A percentile compares a stretch with the other conserved stretches of the same genome.
Conservation (phyloP, 2,888 invertebrate species). For the Zaprionus obscuricornis region DNA sequence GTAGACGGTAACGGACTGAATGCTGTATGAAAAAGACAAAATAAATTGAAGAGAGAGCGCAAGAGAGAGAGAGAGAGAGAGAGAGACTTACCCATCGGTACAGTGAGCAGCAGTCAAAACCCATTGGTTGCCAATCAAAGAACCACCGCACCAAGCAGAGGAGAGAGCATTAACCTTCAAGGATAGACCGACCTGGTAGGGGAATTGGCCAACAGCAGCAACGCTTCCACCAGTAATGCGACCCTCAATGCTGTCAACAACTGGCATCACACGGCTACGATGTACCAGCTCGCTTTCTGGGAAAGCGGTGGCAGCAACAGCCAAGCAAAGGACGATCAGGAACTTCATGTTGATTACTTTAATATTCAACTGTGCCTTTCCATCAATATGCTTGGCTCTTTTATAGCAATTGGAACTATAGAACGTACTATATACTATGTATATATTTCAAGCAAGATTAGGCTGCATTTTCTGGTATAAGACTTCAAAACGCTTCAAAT, state of each 20-base stretch:
- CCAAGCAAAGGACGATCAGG: conserved; percentile 67
- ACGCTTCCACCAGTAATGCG: conserved; percentile 76
- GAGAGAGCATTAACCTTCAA: conserved; percentile 42
- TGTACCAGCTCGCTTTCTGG: conserved; percentile 43
- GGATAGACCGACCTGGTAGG: conserved; percentile 77
- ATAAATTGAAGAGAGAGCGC: not conserved
- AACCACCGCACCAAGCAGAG: conserved; percentile 80
- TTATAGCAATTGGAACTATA: conserved; percentile 49
- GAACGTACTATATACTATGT: not conserved
- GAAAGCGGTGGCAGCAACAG: conserved; percentile 63
- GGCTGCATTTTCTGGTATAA: conserved; percentile 21
- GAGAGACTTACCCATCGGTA: conserved; percentile 61
- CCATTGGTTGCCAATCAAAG: conserved; percentile 73
- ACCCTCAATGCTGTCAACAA: conserved; percentile 50
- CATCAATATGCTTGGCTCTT: conserved; percentile 19
- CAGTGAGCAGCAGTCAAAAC: conserved; percentile 82
- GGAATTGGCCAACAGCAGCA: conserved; percentile 73
- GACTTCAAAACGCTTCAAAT: not conserved
- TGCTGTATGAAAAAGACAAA: conserved; percentile 27
- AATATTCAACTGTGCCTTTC: conserved; percentile 50
- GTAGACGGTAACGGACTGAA: conserved; percentile 63
- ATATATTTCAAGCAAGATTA: conserved; percentile 6
- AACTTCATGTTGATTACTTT: conserved; percentile 70
- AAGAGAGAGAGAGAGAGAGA: not conserved
- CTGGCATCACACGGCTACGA: conserved; percentile 7